Percentiles rank a stretch among this genome's conserved stretches.
Conservation (phyloP, 2,888 invertebrate genomes). For the Dastarcus helophoroides region DNA sequence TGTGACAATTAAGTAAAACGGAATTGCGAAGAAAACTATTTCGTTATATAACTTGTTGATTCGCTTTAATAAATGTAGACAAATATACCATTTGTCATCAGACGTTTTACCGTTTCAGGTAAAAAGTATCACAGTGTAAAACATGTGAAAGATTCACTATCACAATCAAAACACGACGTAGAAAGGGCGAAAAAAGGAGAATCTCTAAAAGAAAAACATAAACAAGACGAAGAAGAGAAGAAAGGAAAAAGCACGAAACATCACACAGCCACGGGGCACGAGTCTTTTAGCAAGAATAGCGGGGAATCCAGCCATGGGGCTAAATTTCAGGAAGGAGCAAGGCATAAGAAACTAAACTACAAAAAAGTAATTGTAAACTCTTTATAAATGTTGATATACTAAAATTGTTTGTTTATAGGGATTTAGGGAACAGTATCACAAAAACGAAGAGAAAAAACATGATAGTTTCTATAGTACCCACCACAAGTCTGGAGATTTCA, state of each 20-base stretch:
- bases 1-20: too few relatives aligned
- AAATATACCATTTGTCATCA: background rate
- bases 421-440: constrained; percentile 36
- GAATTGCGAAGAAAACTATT: too few relatives aligned
- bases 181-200: constrained; percentile 28
- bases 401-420: constrained; percentile 27
- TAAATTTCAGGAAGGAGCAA: constrained; percentile 25
- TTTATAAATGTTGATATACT: background rate
- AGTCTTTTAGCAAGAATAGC: constrained; percentile 21
- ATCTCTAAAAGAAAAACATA: constrained; percentile 23
- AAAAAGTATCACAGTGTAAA: too few relatives aligned
- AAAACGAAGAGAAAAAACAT: constrained; percentile 36
- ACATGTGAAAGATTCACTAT: too few relatives aligned
- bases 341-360: constrained; percentile 27
- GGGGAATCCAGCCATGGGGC: constrained; percentile 24
- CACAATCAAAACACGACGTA: constrained; percentile 25
- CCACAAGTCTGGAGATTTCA: constrained; percentile 34
- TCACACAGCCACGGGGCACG: constrained; percentile 23
- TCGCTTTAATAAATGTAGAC: background rate
- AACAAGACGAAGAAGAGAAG: constrained; percentile 25
- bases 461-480: constrained; percentile 37
- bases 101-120: too few relatives aligned
- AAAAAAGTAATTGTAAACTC: constrained; percentile 30
- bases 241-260: constrained; percentile 30
- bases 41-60: background rate